A percentile compares a stretch with the other conserved stretches of the same genome.
These are phyloP conservation scores for Apotomis betuletana DNA, from an alignment of 2,888 invertebrate species.

Conservation along the genomic window DNA sequence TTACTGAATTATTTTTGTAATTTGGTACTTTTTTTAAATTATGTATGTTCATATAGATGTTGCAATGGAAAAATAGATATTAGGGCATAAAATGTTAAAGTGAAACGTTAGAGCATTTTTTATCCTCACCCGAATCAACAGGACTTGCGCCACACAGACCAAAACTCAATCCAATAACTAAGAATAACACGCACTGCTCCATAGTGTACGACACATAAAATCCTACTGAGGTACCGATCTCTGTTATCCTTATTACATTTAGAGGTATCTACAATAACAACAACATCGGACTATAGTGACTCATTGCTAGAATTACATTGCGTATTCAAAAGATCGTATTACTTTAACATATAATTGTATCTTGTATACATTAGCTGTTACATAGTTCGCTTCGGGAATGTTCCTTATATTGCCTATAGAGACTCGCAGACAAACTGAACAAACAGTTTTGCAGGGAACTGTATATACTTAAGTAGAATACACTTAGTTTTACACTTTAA, in stretches of 20 bases:
- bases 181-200: neutral
- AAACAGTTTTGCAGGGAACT: too few species aligned
- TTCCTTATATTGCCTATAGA: neutral
- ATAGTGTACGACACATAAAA: neutral
- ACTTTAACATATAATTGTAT: conserved; percentile 1
- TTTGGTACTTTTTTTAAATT: too few species aligned
- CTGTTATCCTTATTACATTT: neutral
- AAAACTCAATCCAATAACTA: conserved; percentile 1
- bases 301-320: neutral
- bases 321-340: neutral
- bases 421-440: too few species aligned
- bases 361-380: neutral
- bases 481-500: too few species aligned
- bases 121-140: neutral
- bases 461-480: too few species aligned
- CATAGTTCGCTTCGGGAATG: neutral
- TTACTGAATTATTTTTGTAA: too few species aligned
- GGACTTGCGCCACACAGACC: neutral
- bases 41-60: too few species aligned
- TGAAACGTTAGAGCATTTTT: too few species aligned
- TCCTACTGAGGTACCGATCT: neutral
- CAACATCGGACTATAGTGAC: neutral
- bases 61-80: too few species aligned
- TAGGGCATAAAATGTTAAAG: too few species aligned
- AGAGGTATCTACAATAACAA: neutral